Evolutionary conservation across 2,888 invertebrate species (phyloP), one percentile per base, ranked within the genome.

Genomic region (Cheilosia scutellata): DNA sequence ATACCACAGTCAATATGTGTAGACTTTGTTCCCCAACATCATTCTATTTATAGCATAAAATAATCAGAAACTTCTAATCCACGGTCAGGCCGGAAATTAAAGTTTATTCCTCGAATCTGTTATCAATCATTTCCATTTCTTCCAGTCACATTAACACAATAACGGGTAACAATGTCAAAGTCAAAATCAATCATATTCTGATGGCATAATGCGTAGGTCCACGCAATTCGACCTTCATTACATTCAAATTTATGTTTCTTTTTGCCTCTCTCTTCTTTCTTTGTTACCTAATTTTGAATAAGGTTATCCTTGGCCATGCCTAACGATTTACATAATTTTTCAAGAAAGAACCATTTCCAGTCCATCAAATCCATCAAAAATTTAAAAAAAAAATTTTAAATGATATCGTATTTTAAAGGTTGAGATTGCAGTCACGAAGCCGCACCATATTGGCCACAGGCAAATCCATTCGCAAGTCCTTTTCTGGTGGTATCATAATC

Each of bases 341-440:
- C 9, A 5, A 55, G 31, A 16, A 20, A 7, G 13, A 29, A 42
- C 7, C 62, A 20, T 31, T 62, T 62, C 44, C 62, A 31, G 16
- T 37, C 65, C 33, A 65, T 51, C 25, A 11, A 66, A 53, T 29
- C n/a, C 40, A 68, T 55, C 55, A 68, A 42, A 29, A 53, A 27
- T 13, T 40, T 4, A 0, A 25, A 16, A 55, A 16, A 11, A 13
- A 68, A 68, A 55, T 13, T n/a, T 16, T 20, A 1, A 42, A 55
- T 55, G 31, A 44, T 49, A 31, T 42, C 25, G 31, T 0, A 5
- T 9, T n/a, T 29, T 9, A 4, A 33, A 31, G 11, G 33, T 57
- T 70, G 5, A 57, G 42, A 68, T 44, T 55, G 44, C 25, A 44
- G 44, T 55, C 68, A 68, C 68, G 55, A 68, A 55, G 42, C 16